Base-by-base conservation (phyloP, 2,113 vertebrate genomes). In the Xiphophorus couchianus region DNA sequence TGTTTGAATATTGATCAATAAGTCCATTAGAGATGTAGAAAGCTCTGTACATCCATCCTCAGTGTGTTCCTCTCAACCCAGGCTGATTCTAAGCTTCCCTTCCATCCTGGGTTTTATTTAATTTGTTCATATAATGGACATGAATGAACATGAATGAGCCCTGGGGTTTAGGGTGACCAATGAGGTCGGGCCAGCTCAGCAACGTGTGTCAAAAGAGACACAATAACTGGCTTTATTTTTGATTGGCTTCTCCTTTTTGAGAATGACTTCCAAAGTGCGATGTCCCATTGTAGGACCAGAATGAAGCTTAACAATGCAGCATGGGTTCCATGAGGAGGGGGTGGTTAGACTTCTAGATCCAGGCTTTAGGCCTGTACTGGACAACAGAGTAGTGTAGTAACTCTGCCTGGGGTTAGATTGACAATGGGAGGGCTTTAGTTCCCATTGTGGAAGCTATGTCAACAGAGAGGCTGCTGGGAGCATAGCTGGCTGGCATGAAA, bases 181-280 rank as follows among this genome's bases (percentile, higher is more conserved):
- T 94, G 76, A 95, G 95, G 96, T 94, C 95, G 89, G 88, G 94
- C 96, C 94, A 94, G 95, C 83, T 90, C 87, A 77, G 76, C 96
- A 96, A 94, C 86, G 90, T 84, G 85, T 87, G 83, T 81, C 60
- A 86, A 88, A 87, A 89, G 87, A 96, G 95, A 97, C 96, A 98
- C 96, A 97, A 97, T 97, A 96, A 97, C 96, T 96, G 96, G 95
- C 96, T 96, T 96, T 98, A 97, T 97, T 99, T 90, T 97, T 98
- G 96, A 98, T 97, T 96, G 96, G 95, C 96, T 96, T 90, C 96
- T 96, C 80, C 96, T 96, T 93, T 93, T 89, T 78, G 69, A 95
- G 96, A 97, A 98, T 97, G 94, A 98, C 97, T 98, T 33, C 31
- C 31, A 33, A 33, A 97, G 96, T 98, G 96, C 96, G 96, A 96